Conservation (phyloP, 1,140 invertebrate genomes). For the Leucophenga varia region DNA sequence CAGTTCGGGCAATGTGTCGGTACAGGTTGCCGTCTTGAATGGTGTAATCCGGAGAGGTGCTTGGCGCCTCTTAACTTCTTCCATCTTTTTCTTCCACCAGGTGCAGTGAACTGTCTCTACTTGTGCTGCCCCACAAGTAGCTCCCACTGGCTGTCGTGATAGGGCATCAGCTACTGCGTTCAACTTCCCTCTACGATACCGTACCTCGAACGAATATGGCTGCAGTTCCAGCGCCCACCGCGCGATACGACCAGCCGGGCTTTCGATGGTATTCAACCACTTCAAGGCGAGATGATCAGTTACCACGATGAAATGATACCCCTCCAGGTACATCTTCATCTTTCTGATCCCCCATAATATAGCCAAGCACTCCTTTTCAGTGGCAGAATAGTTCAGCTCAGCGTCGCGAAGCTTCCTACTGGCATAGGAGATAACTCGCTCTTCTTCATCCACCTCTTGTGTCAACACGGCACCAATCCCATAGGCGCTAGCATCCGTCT, state of each 20-base stretch:
- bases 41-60: too few species aligned
- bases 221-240: slow-evolving; percentile 21
- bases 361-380: slow-evolving; percentile 58
- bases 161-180: slow-evolving; percentile 34
- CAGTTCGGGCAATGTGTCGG: too few species aligned
- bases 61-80: too few species aligned
- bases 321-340: slow-evolving; percentile 8
- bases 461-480: slow-evolving; percentile 29
- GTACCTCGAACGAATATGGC: slow-evolving; percentile 20
- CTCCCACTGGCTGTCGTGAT: slow-evolving; percentile 25
- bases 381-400: slow-evolving; percentile 55
- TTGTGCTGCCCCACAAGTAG: too few species aligned
- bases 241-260: slow-evolving; percentile 26
- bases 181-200: slow-evolving; percentile 24
- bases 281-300: slow-evolving; percentile 31
- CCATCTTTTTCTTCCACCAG: too few species aligned
- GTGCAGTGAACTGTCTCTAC: too few species aligned
- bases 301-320: slow-evolving; percentile 6
- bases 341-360: too few species aligned
- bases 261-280: slow-evolving; percentile 49
- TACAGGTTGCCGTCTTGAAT: too few species aligned
- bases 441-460: slow-evolving; percentile 22
- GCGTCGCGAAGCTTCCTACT: too few species aligned
- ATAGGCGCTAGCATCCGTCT: slow-evolving; percentile 5
- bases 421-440: slow-evolving; percentile 5